Conservation (phyloP, 2,113 vertebrate species). For the Hydrochoerus hydrochaeris region DNA sequence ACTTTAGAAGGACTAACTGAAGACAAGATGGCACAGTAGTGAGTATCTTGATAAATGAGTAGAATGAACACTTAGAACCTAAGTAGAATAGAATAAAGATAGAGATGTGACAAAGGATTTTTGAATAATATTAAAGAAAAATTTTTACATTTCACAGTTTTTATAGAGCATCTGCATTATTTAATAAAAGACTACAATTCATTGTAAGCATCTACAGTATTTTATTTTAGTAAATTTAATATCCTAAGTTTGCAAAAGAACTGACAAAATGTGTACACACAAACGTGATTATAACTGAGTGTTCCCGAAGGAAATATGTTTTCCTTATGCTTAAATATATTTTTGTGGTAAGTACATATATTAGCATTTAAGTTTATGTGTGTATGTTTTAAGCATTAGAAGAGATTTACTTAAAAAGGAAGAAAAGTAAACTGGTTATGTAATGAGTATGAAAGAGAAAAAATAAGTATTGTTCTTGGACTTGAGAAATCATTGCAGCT, state of each 20-base stretch:
- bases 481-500: slow-evolving; percentile 69
- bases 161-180: not conserved
- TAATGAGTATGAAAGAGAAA: not conserved
- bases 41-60: not conserved
- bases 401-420: slow-evolving; percentile 19
- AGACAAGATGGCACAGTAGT: too few relatives aligned
- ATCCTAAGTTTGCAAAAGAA: not conserved
- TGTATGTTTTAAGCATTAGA: slow-evolving; percentile 52
- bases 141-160: not conserved
- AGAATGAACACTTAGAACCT: not conserved
- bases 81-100: not conserved
- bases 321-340: not conserved
- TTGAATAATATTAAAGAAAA: not conserved
- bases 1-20: not conserved
- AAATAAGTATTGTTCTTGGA: slow-evolving; percentile 59
- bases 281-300: not conserved
- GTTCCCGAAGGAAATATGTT: not conserved
- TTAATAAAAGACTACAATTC: not conserved
- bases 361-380: slow-evolving; percentile 2
- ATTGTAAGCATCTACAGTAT: not conserved
- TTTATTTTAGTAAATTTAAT: not conserved
- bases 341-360: slow-evolving; percentile 36
- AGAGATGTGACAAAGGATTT: not conserved
- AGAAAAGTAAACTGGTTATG: slow-evolving; percentile 57
- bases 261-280: not conserved